phyloP scores from a whole-genome alignment of 2,113 vertebrate species.

The Cochlearius cochlearius region DNA sequence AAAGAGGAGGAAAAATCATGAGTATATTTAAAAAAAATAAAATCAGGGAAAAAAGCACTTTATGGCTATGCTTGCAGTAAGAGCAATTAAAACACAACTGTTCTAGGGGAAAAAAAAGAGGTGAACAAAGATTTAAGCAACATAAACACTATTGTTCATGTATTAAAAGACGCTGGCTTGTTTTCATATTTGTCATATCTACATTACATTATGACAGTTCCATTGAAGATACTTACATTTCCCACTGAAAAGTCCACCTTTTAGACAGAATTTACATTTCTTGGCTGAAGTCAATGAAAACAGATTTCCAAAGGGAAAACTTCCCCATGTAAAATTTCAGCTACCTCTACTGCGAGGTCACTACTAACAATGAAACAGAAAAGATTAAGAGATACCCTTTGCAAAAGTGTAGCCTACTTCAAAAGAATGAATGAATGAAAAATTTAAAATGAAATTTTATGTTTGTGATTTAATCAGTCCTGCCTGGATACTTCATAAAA shows the following conservation, averaged over 20 bases:
- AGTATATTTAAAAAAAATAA: not conserved
- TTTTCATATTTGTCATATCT: not conserved
- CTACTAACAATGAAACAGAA: not conserved
- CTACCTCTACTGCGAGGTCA: not conserved
- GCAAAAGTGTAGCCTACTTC: not conserved
- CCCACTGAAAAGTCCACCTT: not conserved
- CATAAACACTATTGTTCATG: not conserved
- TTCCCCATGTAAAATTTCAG: not conserved
- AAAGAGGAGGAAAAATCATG: not conserved
- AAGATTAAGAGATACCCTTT: not conserved
- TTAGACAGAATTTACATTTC: not conserved
- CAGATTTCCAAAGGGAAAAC: not conserved
- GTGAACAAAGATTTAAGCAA: not conserved
- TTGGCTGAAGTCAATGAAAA: not conserved
- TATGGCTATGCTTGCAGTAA: not conserved
- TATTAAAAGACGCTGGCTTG: not conserved
- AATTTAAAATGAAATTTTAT: not conserved
- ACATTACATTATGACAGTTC: not conserved
- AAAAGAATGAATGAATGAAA: not conserved
- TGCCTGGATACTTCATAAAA: not conserved
- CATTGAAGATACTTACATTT: not conserved
- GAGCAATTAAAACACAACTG: not conserved
- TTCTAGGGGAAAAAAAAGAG: not conserved
- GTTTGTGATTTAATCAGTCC: not conserved
- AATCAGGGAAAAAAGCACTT: not conserved